These are phyloP conservation scores for Bubo bubo DNA, from an alignment of 2,113 vertebrate species.

Conservation along the genomic window DNA sequence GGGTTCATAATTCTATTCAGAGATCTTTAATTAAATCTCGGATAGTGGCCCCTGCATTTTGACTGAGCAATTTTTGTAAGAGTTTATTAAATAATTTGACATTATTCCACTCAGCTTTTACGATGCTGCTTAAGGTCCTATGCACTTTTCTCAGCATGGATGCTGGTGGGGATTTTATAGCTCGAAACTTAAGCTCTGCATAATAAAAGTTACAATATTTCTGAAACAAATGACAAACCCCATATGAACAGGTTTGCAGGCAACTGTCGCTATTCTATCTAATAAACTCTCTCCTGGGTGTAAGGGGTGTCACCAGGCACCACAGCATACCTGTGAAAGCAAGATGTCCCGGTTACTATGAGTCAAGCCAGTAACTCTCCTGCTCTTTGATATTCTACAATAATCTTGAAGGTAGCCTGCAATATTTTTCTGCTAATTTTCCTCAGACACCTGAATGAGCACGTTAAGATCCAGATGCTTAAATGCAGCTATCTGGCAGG, in stretches of 20 bases:
- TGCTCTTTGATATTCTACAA: not conserved
- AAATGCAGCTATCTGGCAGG: not conserved
- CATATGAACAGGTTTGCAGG: not conserved
- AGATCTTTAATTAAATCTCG: not conserved
- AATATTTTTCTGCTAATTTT: not conserved
- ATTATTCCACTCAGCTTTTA: not conserved
- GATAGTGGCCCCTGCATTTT: not conserved
- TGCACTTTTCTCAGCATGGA: not conserved
- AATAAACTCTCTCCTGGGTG: not conserved
- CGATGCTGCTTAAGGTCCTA: not conserved
- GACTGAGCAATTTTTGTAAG: not conserved
- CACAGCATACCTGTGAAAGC: not conserved
- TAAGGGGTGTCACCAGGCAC: not conserved
- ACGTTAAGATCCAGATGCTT: not conserved
- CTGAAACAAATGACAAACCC: not conserved
- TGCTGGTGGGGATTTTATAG: not conserved
- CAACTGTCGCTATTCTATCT: not conserved
- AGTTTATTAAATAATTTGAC: not conserved
- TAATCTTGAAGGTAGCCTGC: not conserved
- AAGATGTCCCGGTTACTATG: accelerated
- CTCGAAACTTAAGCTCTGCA: not conserved
- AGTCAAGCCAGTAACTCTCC: not conserved
- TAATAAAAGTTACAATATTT: not conserved
- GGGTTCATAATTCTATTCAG: not conserved
- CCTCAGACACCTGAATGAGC: not conserved